Conservation (phyloP, 2,888 invertebrate species). For the Nephrotoma guestfalica region DNA sequence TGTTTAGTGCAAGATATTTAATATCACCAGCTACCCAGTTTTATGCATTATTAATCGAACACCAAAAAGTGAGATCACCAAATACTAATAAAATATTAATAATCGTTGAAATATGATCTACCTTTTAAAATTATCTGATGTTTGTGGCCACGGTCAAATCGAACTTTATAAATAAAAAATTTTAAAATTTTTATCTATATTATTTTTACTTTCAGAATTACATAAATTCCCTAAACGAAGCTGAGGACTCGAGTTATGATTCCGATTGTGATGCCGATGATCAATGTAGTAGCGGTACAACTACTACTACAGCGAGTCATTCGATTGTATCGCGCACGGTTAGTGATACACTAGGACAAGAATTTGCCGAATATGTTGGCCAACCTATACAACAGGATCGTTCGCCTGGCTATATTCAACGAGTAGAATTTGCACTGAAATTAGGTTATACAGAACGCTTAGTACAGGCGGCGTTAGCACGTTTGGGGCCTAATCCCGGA, state of each 20-base stretch:
- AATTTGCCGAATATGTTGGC: slow-evolving; percentile 66
- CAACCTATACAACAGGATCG: slow-evolving; percentile 9
- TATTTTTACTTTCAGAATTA: slow-evolving; percentile 10
- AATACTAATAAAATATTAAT: too few relatives aligned
- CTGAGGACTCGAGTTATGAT: slow-evolving; percentile 75
- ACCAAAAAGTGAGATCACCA: too few relatives aligned
- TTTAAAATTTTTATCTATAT: background rate
- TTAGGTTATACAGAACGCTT: slow-evolving; percentile 81
- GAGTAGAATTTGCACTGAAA: slow-evolving; percentile 83
- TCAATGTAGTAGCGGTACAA: background rate
- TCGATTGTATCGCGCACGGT: slow-evolving; percentile 67
- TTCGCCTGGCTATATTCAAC: slow-evolving; percentile 33
- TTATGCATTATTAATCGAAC: too few relatives aligned
- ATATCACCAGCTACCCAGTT: too few relatives aligned
- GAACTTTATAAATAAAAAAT: too few relatives aligned
- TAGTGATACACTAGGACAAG: slow-evolving; percentile 72
- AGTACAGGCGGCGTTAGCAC: slow-evolving; percentile 66
- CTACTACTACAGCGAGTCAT: slow-evolving; percentile 35
- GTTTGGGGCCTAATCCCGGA: slow-evolving; percentile 71
- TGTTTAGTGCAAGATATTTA: too few relatives aligned
- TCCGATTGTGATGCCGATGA: slow-evolving; percentile 53
- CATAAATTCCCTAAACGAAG: slow-evolving; percentile 14
- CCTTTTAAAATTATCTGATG: too few relatives aligned
- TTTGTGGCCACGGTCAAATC: too few relatives aligned
- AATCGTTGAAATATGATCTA: too few relatives aligned